phyloP scores from a whole-genome alignment of 1,140 invertebrate genomes.

The Lordiphosa mommai region DNA sequence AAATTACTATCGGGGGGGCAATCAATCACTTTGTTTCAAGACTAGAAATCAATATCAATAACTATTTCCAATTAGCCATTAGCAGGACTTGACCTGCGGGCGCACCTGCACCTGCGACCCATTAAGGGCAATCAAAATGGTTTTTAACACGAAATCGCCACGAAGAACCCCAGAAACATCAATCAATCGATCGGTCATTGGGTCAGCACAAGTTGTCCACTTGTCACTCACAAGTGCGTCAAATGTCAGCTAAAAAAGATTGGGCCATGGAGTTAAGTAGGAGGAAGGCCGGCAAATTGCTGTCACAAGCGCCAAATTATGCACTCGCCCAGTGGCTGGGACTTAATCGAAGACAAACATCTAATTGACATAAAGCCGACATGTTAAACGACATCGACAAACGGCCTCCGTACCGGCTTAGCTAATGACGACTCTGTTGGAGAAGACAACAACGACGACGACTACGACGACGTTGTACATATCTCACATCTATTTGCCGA shows the following conservation, averaged over 20 bases:
- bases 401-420: slow-evolving; percentile 30
- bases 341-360: slow-evolving; percentile 73
- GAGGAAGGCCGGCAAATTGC: slow-evolving; percentile 52
- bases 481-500: slow-evolving; percentile 66
- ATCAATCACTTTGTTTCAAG: too few species aligned
- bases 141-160: slow-evolving; percentile 40
- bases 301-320: slow-evolving; percentile 71
- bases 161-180: slow-evolving; percentile 19
- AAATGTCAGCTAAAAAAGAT: slow-evolving; percentile 13
- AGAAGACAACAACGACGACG: slow-evolving; percentile 4
- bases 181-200: slow-evolving; percentile 48
- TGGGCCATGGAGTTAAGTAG: not conserved
- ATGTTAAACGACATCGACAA: slow-evolving; percentile 59
- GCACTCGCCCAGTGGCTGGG: slow-evolving; percentile 48
- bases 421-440: slow-evolving; percentile 47
- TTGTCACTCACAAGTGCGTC: slow-evolving; percentile 35
- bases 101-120: slow-evolving; percentile 28
- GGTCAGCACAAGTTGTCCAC: slow-evolving; percentile 30
- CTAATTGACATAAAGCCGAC: slow-evolving; percentile 76
- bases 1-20: too few species aligned
- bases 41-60: too few species aligned
- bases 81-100: too few species aligned
- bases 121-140: slow-evolving; percentile 63
- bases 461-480: slow-evolving; percentile 32
- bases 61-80: too few species aligned